phyloP scores from a whole-genome alignment of 2,113 vertebrate species.

The Oreocharis arfaki region DNA sequence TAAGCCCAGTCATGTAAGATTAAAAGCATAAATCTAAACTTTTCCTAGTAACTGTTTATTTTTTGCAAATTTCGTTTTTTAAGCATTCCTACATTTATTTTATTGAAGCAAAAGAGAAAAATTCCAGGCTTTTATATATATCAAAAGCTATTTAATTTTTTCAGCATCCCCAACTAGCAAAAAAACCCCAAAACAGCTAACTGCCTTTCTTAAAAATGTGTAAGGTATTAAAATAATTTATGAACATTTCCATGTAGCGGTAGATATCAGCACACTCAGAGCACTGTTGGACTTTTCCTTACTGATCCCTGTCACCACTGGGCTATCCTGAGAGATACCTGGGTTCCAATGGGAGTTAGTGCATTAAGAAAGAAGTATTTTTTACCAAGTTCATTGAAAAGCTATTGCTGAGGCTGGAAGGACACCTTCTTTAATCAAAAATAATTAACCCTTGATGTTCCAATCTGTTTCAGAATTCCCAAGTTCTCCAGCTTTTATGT shows the following conservation, averaged over 20 bases:
- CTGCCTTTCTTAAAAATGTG: not conserved
- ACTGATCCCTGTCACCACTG: not conserved
- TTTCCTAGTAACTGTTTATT: not conserved
- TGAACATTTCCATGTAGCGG: not conserved
- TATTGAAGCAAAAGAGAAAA: not conserved
- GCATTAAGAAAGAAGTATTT: not conserved
- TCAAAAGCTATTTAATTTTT: not conserved
- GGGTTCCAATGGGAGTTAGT: not conserved
- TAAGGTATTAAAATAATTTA: not conserved
- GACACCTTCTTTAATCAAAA: not conserved
- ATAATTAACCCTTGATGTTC: not conserved
- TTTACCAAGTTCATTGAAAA: not conserved
- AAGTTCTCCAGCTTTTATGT: not conserved
- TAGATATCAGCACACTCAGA: not conserved
- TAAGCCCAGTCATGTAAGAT: not conserved
- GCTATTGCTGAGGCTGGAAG: not conserved
- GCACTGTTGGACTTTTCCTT: not conserved
- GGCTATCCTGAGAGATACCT: not conserved
- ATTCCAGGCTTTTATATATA: not conserved
- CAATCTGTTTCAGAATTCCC: not conserved
- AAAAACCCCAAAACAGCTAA: not conserved
- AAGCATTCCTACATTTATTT: not conserved
- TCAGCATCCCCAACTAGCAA: not conserved
- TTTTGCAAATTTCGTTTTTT: conserved; percentile 1
- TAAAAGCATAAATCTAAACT: not conserved